Percentiles rank a stretch among this genome's conserved stretches.
phyloP scores from a whole-genome alignment of 2,113 vertebrate species.

The Sprattus sprattus region DNA sequence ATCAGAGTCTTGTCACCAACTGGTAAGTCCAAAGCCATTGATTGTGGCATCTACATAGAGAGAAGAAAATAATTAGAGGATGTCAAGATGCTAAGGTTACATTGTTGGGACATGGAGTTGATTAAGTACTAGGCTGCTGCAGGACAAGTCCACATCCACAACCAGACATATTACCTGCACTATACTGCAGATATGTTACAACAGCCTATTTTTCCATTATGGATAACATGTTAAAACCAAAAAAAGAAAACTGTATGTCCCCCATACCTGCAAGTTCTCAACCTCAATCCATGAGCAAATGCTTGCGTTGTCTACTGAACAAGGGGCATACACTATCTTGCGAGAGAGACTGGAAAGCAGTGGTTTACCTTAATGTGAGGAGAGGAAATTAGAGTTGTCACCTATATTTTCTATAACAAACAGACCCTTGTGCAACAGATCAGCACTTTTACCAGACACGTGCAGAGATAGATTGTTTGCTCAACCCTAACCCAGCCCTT shows the following conservation, averaged over 20 bases:
- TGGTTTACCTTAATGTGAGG: slow-evolving; percentile 61
- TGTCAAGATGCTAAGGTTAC: neutral
- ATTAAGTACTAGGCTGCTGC: neutral
- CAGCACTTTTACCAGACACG: too few relatives aligned
- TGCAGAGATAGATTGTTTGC: too few relatives aligned
- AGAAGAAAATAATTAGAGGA: slow-evolving; percentile 3
- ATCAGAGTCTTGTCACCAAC: slow-evolving; percentile 77
- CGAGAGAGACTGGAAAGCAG: slow-evolving; percentile 52
- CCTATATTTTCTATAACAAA: neutral
- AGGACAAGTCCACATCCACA: neutral
- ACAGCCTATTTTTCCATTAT: too few relatives aligned
- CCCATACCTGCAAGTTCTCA: slow-evolving; percentile 53
- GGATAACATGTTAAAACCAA: neutral
- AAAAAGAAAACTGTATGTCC: neutral
- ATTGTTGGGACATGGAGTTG: neutral
- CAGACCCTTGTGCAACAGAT: neutral
- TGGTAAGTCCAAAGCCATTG: slow-evolving; percentile 70
- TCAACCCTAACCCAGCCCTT: too few relatives aligned
- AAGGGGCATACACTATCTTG: slow-evolving; percentile 59
- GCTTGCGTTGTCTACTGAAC: slow-evolving; percentile 62
- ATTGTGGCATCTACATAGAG: slow-evolving; percentile 58
- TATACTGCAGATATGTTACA: too few relatives aligned
- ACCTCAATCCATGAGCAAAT: slow-evolving; percentile 68
- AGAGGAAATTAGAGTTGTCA: neutral
- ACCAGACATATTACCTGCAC: too few relatives aligned